A percentile compares a stretch with the other conserved stretches of the same genome.
Conservation (phyloP, 2,888 invertebrate genomes). For the Perizoma flavofasciatum region DNA sequence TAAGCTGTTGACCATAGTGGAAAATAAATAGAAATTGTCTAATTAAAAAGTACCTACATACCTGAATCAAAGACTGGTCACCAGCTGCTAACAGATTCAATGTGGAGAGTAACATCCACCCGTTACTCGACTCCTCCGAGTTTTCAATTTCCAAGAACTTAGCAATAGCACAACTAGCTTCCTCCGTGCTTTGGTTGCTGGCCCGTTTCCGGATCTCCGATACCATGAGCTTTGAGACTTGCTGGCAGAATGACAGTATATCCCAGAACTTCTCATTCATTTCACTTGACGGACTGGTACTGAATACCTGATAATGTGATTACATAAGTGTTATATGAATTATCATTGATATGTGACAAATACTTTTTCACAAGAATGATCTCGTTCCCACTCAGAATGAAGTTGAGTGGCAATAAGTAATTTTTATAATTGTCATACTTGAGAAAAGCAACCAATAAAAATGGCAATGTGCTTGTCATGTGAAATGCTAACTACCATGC, state of each 20-base stretch:
- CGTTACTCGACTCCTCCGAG: conserved; percentile 96
- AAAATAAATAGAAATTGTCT: too few species aligned
- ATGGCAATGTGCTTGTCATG: too few species aligned
- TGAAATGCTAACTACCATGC: too few species aligned
- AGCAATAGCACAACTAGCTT: conserved; percentile 98
- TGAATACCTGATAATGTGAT: conserved; percentile 89
- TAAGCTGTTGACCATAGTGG: too few species aligned
- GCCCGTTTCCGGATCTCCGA: conserved; percentile 97
- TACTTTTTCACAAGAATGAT: too few species aligned
- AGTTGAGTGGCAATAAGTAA: too few species aligned
- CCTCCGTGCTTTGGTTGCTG: conserved; percentile 97
- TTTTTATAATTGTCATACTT: too few species aligned
- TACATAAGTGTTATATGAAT: conserved; percentile 1
- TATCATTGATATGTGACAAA: not conserved
- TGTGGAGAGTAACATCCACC: conserved; percentile 97
- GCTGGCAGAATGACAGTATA: conserved; percentile 96
- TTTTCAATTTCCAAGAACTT: conserved; percentile 98
- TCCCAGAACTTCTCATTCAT: conserved; percentile 99
- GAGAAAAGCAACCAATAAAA: too few species aligned
- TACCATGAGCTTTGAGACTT: conserved; percentile 98
- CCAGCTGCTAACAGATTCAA: conserved; percentile 96
- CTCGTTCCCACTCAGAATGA: too few species aligned
- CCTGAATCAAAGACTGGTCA: conserved; percentile 94
- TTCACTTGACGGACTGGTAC: conserved; percentile 95
- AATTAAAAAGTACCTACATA: conserved; percentile 49